Percentiles rank a stretch among this genome's conserved stretches.
Evolutionary conservation across 2,888 invertebrate species (phyloP).

Genomic region (Mythimna lalbum): DNA sequence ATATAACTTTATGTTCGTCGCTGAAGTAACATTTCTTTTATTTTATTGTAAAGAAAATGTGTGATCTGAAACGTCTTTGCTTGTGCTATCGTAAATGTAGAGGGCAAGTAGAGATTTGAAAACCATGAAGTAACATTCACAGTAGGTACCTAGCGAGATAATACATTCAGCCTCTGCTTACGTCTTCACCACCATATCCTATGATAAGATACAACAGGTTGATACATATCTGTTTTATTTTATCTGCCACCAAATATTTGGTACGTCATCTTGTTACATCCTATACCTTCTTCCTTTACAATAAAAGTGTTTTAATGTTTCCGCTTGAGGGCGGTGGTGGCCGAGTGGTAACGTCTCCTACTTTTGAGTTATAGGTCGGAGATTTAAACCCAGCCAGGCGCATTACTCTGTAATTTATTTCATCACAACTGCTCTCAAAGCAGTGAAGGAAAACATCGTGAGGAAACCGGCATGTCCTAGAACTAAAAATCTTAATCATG

Average conservation of each 20-base stretch:
- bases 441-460: no score
- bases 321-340: no score
- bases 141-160: neutral
- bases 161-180: neutral
- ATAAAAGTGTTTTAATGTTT: no score
- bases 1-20: slow-evolving; percentile 36
- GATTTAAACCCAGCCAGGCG: no score
- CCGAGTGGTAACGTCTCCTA: no score
- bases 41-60: slow-evolving; percentile 16
- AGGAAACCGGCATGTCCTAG: no score
- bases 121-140: neutral
- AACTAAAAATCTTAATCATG: no score
- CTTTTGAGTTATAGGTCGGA: no score
- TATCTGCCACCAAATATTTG: neutral
- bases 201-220: neutral
- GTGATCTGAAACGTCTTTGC: slow-evolving; percentile 3
- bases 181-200: neutral
- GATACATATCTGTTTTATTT: neutral
- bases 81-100: neutral
- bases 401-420: no score
- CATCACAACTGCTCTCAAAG: no score
- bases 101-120: neutral
- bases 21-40: slow-evolving; percentile 31
- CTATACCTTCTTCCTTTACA: no score
- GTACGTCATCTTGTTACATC: no score